A percentile compares a stretch with the other conserved stretches of the same genome.
phyloP scores from a whole-genome alignment of 2,888 invertebrate genomes.

The Erpobdella octoculata region DNA sequence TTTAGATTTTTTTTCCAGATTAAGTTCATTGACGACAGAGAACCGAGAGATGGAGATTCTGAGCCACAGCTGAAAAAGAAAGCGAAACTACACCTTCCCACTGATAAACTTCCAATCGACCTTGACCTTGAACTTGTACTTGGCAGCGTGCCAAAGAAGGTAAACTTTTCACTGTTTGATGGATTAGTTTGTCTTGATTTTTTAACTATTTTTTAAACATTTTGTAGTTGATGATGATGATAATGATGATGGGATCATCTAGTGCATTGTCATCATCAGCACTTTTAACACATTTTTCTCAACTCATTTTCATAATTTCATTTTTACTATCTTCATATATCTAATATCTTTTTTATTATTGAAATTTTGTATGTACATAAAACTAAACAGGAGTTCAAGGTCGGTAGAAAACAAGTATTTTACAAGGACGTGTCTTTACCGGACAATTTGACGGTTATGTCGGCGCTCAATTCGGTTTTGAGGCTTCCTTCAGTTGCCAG shows the following conservation, averaged over 20 bases:
- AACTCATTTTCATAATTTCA: background rate
- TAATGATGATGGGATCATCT: background rate
- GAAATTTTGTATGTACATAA: background rate
- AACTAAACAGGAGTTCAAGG: constrained; percentile 12
- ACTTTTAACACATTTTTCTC: background rate
- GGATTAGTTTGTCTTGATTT: background rate
- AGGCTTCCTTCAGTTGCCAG: constrained; percentile 80
- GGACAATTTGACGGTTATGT: constrained; percentile 58
- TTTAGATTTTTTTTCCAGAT: no score
- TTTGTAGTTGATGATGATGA: background rate
- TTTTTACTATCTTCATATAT: background rate
- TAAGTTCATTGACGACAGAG: constrained; percentile 23
- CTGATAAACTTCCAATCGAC: constrained; percentile 64
- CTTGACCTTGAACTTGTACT: constrained; percentile 79
- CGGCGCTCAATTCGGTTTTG: constrained; percentile 70
- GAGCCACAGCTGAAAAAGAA: constrained; percentile 46
- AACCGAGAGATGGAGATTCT: background rate
- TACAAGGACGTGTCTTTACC: constrained; percentile 56
- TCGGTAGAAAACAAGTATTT: background rate
- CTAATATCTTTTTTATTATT: background rate
- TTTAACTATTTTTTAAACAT: no score
- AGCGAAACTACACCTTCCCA: constrained; percentile 20
- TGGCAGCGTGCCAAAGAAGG: constrained; percentile 76
- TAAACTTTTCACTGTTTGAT: constrained; percentile 46
- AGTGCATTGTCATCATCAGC: no score